Percentiles rank a stretch among this genome's conserved stretches.
phyloP scores from a whole-genome alignment of 2,797 vertebrate genomes.

The Rhinoraja longicauda region DNA sequence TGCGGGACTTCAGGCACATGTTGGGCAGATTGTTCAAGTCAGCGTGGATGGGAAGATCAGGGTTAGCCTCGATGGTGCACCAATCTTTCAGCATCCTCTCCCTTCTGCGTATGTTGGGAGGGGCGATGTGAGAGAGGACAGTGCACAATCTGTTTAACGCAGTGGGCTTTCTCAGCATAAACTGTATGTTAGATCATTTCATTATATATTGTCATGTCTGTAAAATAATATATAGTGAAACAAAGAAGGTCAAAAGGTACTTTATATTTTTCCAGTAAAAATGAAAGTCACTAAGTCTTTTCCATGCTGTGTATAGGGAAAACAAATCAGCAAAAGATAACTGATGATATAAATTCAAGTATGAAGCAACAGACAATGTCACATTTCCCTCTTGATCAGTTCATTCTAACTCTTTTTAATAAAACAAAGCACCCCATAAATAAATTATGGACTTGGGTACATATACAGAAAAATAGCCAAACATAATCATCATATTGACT shows the following conservation, averaged over 20 bases:
- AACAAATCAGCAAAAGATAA: neutral
- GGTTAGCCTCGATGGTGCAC: no score
- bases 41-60: no score
- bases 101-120: no score
- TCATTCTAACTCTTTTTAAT: constrained; percentile 1
- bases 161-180: neutral
- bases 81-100: no score
- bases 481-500: neutral
- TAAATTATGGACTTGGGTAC: neutral
- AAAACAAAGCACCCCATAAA: neutral
- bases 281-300: neutral
- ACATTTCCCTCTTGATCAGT: no score
- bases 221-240: neutral
- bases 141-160: no score
- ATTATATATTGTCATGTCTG: neutral
- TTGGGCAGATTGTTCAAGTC: no score
- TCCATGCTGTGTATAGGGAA: no score
- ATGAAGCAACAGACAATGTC: neutral
- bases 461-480: neutral
- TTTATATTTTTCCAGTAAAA: neutral
- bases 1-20: no score
- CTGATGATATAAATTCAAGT: neutral
- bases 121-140: no score
- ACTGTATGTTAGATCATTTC: neutral
- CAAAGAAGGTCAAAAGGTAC: neutral